These are phyloP conservation scores for Mactromeris polynyma DNA, from an alignment of 2,888 invertebrate species.

Conservation along the genomic window DNA sequence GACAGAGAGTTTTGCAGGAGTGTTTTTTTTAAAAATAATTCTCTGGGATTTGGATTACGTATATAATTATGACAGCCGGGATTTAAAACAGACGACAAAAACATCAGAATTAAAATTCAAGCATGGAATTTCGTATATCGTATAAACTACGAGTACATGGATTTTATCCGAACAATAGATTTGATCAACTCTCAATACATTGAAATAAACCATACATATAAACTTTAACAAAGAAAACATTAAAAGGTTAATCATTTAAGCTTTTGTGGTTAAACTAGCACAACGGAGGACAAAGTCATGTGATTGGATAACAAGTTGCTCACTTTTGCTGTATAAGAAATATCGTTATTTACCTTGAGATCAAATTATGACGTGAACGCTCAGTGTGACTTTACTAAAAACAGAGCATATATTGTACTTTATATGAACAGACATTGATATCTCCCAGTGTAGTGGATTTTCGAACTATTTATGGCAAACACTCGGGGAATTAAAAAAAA, in stretches of 20 bases:
- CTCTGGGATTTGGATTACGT: too few relatives aligned
- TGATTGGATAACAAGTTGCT: neutral
- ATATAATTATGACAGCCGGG: too few relatives aligned
- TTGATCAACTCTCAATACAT: neutral
- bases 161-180: neutral
- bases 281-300: neutral
- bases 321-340: neutral
- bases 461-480: neutral
- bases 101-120: neutral
- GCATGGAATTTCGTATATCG: neutral
- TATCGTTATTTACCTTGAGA: neutral
- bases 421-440: neutral
- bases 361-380: neutral
- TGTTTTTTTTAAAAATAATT: too few relatives aligned
- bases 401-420: neutral
- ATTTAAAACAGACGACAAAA: too few relatives aligned
- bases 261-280: neutral
- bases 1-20: too few relatives aligned
- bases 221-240: slow-evolving; percentile 7
- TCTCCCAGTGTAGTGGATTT: neutral
- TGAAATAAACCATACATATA: neutral
- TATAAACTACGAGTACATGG: neutral
- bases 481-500: neutral
- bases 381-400: too few relatives aligned
- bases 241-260: slow-evolving; percentile 23